A percentile compares a stretch with the other conserved stretches of the same genome.
Conservation (phyloP, 2,113 vertebrate genomes). For the Craseonycteris thonglongyai region DNA sequence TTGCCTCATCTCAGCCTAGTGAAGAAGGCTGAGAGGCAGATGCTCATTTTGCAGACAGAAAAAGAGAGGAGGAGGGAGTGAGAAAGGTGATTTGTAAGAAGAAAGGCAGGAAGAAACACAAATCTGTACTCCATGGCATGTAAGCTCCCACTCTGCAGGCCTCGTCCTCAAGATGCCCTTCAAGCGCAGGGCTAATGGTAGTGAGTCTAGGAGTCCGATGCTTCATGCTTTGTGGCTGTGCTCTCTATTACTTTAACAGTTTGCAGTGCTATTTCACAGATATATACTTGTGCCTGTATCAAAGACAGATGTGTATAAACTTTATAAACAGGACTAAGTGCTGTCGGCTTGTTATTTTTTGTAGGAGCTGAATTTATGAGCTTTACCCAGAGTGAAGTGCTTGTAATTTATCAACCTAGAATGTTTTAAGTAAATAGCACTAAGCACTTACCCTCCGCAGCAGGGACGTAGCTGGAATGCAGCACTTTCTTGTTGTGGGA, state of each 20-base stretch:
- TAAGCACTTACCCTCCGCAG: slow-evolving; percentile 63
- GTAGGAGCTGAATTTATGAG: slow-evolving; percentile 67
- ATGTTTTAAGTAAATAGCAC: slow-evolving; percentile 70
- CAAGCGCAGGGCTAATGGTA: not conserved
- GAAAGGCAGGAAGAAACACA: not conserved
- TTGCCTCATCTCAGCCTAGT: not conserved
- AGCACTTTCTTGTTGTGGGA: slow-evolving; percentile 14
- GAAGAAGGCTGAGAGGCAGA: not conserved
- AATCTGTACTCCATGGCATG: not conserved
- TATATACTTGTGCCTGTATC: not conserved
- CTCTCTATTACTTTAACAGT: not conserved
- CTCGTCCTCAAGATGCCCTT: slow-evolving; percentile 40
- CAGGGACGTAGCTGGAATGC: not conserved
- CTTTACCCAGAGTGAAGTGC: slow-evolving; percentile 50
- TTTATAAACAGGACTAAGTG: slow-evolving; percentile 46
- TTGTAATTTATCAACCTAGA: slow-evolving; percentile 72
- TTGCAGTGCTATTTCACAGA: not conserved
- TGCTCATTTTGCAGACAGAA: not conserved
- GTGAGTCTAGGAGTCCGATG: not conserved
- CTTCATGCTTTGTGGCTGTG: not conserved
- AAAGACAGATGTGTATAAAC: slow-evolving; percentile 35
- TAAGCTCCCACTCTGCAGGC: not conserved
- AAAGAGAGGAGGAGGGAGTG: not conserved
- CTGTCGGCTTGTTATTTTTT: slow-evolving; percentile 52
- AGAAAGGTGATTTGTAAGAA: not conserved